A percentile compares a stretch with the other conserved stretches of the same genome.
phyloP scores from a whole-genome alignment of 2,113 vertebrate species.

The Syngnathus floridae region DNA sequence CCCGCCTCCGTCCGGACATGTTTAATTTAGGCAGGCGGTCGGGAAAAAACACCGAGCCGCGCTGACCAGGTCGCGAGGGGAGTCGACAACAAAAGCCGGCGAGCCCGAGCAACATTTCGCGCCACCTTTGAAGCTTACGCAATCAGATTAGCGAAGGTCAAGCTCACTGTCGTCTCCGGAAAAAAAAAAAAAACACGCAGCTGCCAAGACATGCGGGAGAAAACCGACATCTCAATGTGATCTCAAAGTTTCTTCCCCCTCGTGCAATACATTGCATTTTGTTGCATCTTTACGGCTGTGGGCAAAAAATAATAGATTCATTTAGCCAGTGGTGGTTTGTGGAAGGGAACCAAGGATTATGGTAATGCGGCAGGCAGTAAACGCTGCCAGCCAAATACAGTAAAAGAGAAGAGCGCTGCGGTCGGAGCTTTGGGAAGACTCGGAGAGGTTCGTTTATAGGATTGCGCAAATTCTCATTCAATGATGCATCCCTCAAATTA shows the following conservation, averaged over 20 bases:
- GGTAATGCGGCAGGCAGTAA: conserved; percentile 56
- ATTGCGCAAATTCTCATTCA: conserved; percentile 50
- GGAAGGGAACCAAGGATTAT: conserved; percentile 69
- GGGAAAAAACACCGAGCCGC: conserved; percentile 52
- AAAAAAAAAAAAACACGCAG: conserved; percentile 1
- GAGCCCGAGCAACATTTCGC: conserved; percentile 24
- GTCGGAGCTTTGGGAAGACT: conserved; percentile 39
- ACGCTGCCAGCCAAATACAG: conserved; percentile 60
- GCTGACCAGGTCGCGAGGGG: conserved; percentile 38
- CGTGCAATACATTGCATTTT: conserved; percentile 61
- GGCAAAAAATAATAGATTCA: conserved; percentile 71
- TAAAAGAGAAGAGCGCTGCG: conserved; percentile 54
- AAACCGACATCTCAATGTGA: conserved; percentile 35
- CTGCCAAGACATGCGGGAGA: conserved; percentile 26
- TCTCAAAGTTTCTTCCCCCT: conserved; percentile 52
- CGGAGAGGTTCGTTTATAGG: conserved; percentile 58
- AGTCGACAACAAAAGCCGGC: conserved; percentile 33
- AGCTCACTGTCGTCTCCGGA: conserved; percentile 22
- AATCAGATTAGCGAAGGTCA: conserved; percentile 42
- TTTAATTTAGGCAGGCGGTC: conserved; percentile 65
- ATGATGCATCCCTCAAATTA: conserved; percentile 40
- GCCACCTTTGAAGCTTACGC: conserved; percentile 21
- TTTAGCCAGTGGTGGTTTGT: conserved; percentile 71
- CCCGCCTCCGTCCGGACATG: conserved; percentile 60
- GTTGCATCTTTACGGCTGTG: conserved; percentile 63